These are phyloP conservation scores for Brachypteracias leptosomus DNA, from an alignment of 2,113 vertebrate species.

Conservation along the genomic window DNA sequence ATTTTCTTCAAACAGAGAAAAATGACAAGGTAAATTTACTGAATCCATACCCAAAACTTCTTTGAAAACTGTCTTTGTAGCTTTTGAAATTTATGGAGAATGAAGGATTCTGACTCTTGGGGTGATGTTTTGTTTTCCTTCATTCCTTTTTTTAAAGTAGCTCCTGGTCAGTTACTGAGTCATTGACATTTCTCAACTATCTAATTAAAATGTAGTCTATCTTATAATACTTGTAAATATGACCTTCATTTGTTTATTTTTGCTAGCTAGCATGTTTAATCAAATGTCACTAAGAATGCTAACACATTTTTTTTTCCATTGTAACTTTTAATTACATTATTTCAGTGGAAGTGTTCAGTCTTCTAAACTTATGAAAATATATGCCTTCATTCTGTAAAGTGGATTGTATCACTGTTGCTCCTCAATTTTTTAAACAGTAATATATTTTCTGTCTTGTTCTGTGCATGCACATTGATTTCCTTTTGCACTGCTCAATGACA, in stretches of 20 bases:
- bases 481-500: neutral
- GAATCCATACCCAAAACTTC: neutral
- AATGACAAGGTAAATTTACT: neutral
- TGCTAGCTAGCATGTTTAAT: conserved; percentile 69
- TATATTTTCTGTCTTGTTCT: neutral
- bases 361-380: neutral
- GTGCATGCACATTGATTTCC: neutral
- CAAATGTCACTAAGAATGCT: conserved; percentile 77
- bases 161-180: conserved; percentile 70
- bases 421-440: neutral
- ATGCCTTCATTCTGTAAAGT: neutral
- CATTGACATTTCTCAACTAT: conserved; percentile 80
- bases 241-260: conserved; percentile 80
- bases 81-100: conserved; percentile 5
- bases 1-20: neutral
- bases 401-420: neutral
- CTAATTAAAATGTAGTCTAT: conserved; percentile 77
- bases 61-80: neutral
- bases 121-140: conserved; percentile 30
- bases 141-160: neutral
- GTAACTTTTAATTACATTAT: conserved; percentile 69
- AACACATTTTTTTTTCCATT: conserved; percentile 12
- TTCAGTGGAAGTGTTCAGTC: conserved; percentile 17
- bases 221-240: conserved; percentile 85
- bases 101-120: neutral